A percentile compares a stretch with the other conserved stretches of the same genome.
These are phyloP conservation scores for Knipowitschia caucasica DNA, from an alignment of 2,797 vertebrate species.

Conservation along the genomic window DNA sequence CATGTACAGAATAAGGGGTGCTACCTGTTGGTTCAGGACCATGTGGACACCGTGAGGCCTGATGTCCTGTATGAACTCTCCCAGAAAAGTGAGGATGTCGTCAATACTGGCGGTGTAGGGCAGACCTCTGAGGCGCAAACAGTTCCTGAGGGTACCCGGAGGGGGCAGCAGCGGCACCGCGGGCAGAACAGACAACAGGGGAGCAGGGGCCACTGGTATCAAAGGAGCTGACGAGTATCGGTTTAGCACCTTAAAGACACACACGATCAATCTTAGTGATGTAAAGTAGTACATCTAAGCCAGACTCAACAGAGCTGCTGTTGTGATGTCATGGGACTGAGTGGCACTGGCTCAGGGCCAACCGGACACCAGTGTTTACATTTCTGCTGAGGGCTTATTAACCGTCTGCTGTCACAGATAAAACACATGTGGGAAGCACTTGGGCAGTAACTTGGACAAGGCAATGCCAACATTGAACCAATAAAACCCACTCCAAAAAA, in stretches of 20 bases:
- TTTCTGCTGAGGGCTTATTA: slow-evolving; percentile 57
- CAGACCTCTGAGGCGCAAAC: slow-evolving; percentile 87
- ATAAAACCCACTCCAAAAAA: no score
- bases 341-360: slow-evolving; percentile 48
- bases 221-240: slow-evolving; percentile 89
- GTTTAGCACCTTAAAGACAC: slow-evolving; percentile 84
- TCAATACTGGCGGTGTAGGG: slow-evolving; percentile 94
- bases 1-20: no score
- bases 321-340: slow-evolving; percentile 21
- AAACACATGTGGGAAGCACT: slow-evolving; percentile 8
- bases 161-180: slow-evolving; percentile 83
- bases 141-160: slow-evolving; percentile 80
- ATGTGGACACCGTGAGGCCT: slow-evolving; percentile 94
- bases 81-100: slow-evolving; percentile 92
- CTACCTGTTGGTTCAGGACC: slow-evolving; percentile 98
- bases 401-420: slow-evolving; percentile 20
- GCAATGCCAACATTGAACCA: no score
- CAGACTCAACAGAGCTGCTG: slow-evolving; percentile 14
- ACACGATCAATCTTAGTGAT: slow-evolving; percentile 5
- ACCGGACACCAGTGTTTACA: slow-evolving; percentile 70
- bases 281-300: no score
- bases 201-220: slow-evolving; percentile 80
- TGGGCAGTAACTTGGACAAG: slow-evolving; percentile 4
- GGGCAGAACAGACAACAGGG: slow-evolving; percentile 79
- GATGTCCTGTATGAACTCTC: slow-evolving; percentile 90